Percentiles rank a stretch among this genome's conserved stretches.
Evolutionary conservation across 2,113 vertebrate species (phyloP).

Genomic region (Myiagra hebetior): DNA sequence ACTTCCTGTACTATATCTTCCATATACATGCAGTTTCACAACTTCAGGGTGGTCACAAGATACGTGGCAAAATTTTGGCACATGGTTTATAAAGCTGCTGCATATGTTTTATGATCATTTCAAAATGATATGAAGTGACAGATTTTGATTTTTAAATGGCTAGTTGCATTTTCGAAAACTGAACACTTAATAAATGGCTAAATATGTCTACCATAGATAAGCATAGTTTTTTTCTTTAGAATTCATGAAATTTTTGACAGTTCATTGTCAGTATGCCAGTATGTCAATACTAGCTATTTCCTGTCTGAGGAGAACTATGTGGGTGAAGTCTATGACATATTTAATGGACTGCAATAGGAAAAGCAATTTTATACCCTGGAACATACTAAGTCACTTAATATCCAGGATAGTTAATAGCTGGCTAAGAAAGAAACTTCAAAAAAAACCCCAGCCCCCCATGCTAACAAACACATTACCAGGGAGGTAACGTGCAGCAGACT

Average conservation of each 20-base stretch:
- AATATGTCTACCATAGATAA: not conserved
- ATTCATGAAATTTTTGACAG: not conserved
- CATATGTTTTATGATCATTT: not conserved
- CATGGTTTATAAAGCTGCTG: not conserved
- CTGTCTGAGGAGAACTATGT: not conserved
- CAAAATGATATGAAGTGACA: not conserved
- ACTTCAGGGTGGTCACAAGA: not conserved
- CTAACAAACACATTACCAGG: not conserved
- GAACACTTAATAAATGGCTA: not conserved
- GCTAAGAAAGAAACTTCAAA: not conserved
- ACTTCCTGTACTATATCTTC: not conserved
- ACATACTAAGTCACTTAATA: not conserved
- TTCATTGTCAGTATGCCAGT: not conserved
- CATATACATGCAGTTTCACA: not conserved
- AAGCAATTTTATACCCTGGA: not conserved
- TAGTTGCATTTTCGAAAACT: not conserved
- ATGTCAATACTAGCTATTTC: not conserved
- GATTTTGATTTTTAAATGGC: not conserved
- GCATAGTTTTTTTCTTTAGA: not conserved
- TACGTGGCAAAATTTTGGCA: not conserved
- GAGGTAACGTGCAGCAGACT: slow-evolving; percentile 8
- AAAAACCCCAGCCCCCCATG: not conserved
- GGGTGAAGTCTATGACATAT: not conserved
- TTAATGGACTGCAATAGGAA: not conserved
- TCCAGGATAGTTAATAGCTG: not conserved